Percentiles rank a stretch among this genome's conserved stretches.
Conservation (phyloP, 2,888 invertebrate genomes). For the Caenorhabditis zanzibari region DNA sequence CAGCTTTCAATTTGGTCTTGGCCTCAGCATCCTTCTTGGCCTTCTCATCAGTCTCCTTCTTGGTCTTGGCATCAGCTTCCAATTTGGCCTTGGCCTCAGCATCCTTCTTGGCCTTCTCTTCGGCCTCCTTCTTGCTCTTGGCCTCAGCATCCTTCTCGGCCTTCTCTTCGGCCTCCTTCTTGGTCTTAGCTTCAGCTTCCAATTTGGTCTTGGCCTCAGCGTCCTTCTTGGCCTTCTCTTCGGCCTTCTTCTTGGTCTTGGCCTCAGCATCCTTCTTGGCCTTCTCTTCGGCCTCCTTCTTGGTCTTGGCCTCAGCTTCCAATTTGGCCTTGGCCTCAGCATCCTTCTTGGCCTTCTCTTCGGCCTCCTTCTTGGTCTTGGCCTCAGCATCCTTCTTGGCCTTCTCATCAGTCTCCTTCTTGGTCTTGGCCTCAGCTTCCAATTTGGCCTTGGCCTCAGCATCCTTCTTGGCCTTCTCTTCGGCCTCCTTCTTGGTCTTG, state of each 20-base stretch:
- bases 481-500: constrained; percentile 28
- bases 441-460: constrained; percentile 36
- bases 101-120: background rate
- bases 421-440: background rate
- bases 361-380: background rate
- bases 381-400: background rate
- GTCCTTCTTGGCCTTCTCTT: constrained; percentile 30
- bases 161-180: constrained; percentile 24
- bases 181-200: constrained; percentile 7
- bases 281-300: constrained; percentile 13
- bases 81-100: background rate
- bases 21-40: constrained; percentile 31
- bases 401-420: background rate
- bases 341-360: background rate
- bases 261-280: constrained; percentile 2
- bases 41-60: background rate
- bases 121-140: constrained; percentile 23
- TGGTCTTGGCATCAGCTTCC: constrained; percentile 3
- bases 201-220: constrained; percentile 25
- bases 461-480: constrained; percentile 24
- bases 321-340: background rate
- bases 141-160: constrained; percentile 36
- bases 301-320: constrained; percentile 29
- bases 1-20: constrained; percentile 22
- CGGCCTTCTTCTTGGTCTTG: constrained; percentile 31